These are phyloP conservation scores for Scolanthus callimorphus DNA, from an alignment of 92 coral and sea anemone genomes.

Conservation along the genomic window DNA sequence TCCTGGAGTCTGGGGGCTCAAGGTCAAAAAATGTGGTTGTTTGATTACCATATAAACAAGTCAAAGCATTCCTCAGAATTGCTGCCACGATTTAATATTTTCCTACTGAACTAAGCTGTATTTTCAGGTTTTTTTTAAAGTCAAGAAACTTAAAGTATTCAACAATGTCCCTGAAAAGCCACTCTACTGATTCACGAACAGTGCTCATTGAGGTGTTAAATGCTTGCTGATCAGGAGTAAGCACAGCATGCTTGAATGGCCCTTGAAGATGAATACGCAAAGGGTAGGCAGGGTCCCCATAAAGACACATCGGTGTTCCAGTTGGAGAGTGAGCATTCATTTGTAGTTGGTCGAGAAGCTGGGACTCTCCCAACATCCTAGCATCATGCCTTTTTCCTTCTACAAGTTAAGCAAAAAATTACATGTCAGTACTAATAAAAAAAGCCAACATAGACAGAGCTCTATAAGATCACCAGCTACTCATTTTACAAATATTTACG, in stretches of 20 bases:
- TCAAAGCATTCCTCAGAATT: constrained; percentile 17
- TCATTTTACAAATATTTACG: too few relatives aligned
- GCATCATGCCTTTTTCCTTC: too few relatives aligned
- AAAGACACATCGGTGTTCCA: background rate
- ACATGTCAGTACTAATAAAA: too few relatives aligned
- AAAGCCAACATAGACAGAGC: too few relatives aligned
- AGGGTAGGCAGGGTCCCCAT: too few relatives aligned
- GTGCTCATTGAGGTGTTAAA: constrained; percentile 7
- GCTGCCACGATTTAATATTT: constrained; percentile 10
- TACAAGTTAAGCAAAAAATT: too few relatives aligned
- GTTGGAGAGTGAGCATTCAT: background rate
- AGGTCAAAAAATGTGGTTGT: constrained; percentile 21
- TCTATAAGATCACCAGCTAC: too few relatives aligned
- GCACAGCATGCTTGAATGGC: constrained; percentile 1
- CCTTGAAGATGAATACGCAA: background rate
- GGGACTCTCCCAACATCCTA: too few relatives aligned
- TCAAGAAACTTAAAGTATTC: too few relatives aligned
- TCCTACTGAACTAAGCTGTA: too few relatives aligned
- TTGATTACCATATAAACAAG: constrained; percentile 9
- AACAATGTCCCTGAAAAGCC: constrained; percentile 8
- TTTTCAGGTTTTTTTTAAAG: too few relatives aligned
- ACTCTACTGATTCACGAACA: constrained; percentile 8
- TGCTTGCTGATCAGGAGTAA: background rate
- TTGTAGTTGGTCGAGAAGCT: background rate
- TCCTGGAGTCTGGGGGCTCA: constrained; percentile 23